Evolutionary conservation across 2,888 invertebrate species (phyloP).

Genomic region (Oligia latruncula): DNA sequence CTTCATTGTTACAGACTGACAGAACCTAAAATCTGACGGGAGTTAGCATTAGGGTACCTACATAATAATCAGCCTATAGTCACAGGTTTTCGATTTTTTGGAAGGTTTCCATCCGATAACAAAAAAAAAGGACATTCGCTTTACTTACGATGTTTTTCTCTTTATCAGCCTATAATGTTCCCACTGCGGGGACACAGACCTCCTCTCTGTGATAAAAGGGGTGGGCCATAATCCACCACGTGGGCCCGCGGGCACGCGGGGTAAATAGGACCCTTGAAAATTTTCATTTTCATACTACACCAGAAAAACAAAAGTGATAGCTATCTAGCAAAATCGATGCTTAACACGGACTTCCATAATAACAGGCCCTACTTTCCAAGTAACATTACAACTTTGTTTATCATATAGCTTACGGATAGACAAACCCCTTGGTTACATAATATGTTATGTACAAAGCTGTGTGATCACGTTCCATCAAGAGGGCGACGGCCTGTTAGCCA

Average conservation of each 20-base stretch:
- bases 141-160: no score
- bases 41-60: no score
- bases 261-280: not conserved
- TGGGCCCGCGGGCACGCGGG: no score
- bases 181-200: no score
- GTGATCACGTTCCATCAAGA: not conserved
- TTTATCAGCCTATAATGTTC: not conserved
- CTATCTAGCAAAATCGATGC: not conserved
- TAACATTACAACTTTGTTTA: not conserved
- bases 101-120: no score
- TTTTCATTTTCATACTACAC: not conserved
- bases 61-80: no score
- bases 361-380: not conserved
- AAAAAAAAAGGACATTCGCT: no score
- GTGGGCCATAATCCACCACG: not conserved
- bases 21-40: not conserved
- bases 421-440: not conserved
- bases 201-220: not conserved
- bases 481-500: slow-evolving; percentile 19
- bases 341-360: not conserved
- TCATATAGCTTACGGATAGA: not conserved
- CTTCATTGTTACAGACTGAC: no score
- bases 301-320: not conserved
- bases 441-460: not conserved
- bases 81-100: no score